Conservation (phyloP, 2,888 invertebrate genomes). For the Gymnoscelis rufifasciata region DNA sequence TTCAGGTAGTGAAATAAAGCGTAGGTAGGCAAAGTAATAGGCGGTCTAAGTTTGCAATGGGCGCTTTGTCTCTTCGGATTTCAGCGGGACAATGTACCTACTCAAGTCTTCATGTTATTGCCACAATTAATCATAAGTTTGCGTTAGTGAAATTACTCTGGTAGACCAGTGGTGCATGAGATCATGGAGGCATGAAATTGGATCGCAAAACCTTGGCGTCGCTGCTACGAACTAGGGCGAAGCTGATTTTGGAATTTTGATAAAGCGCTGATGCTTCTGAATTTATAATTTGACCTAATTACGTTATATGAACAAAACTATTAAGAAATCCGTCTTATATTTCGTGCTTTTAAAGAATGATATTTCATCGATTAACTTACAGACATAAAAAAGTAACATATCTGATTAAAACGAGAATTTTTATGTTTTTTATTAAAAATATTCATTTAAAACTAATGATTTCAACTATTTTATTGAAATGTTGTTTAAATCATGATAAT, state of each 20-base stretch:
- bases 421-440: too few species aligned
- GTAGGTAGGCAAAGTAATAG: slow-evolving; percentile 15
- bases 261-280: slow-evolving; percentile 25
- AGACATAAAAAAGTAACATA: too few species aligned
- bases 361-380: too few species aligned
- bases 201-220: slow-evolving; percentile 62
- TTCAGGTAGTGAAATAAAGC: slow-evolving; percentile 22
- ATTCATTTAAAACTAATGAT: too few species aligned
- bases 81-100: slow-evolving; percentile 46
- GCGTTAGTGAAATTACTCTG: slow-evolving; percentile 74
- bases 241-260: slow-evolving; percentile 50
- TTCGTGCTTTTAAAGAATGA: too few species aligned
- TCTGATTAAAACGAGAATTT: too few species aligned
- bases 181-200: slow-evolving; percentile 76
- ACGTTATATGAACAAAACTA: slow-evolving; percentile 2
- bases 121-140: slow-evolving; percentile 77
- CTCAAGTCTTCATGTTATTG: slow-evolving; percentile 62
- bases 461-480: too few species aligned
- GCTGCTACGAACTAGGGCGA: slow-evolving; percentile 56
- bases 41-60: slow-evolving; percentile 29
- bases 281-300: slow-evolving; percentile 24
- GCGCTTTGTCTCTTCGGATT: slow-evolving; percentile 36
- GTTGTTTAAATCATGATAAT: too few species aligned
- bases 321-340: too few species aligned
- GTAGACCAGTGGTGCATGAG: slow-evolving; percentile 68